Base-by-base conservation (phyloP, 2,797 vertebrate genomes). In the Tokudaia muenninki region DNA sequence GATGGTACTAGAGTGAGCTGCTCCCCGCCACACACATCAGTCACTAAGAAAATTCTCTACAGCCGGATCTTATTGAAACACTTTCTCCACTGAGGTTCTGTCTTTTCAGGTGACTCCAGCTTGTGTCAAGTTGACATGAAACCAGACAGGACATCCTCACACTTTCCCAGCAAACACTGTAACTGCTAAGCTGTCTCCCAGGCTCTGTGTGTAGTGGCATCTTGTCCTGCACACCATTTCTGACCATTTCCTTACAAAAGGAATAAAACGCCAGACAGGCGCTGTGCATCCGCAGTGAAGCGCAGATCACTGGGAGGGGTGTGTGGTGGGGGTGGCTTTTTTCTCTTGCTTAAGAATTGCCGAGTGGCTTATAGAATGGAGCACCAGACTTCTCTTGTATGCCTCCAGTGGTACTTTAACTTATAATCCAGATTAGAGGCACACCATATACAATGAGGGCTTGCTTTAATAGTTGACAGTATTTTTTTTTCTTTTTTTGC, bases 401-500 rank as follows among this genome's bases (percentile, higher is more conserved):
- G 97, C 87, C 80, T 65, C 87, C 95, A 81, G 70, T 29, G 95
- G 83, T 96, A 91, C 92, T 96, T 98, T 96, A 94, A 98, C 97
- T 97, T 97, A 96, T 90, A 97, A 96, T 86, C 63, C 52, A 67
- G 81, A 29, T 11, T 29, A 94, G 77, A 97, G 65, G 88, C 59
- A 29, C 0, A 0, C 72, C 47, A 72, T 57, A 87, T 65, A 97
- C 92, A 97, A 92, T 22, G 34, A 90, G 52, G 92, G 41, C 74
- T 96, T 92, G 79, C 47, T 95, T 87, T 96, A 93, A 87, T 11
- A 61, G 83, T 41, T 90, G 90, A 95, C n/a, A 95, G 83, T 24
- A 37, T 19, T 19, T n/a, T 61, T 61, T 2, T 61, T 57, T 63
- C 13, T 14, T 11, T 90, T 96, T 96, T 96, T 96, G 79, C 75